Evolutionary conservation across 2,113 vertebrate genomes (phyloP), one percentile per base, ranked within the genome.

Genomic region (Lagopus muta): DNA sequence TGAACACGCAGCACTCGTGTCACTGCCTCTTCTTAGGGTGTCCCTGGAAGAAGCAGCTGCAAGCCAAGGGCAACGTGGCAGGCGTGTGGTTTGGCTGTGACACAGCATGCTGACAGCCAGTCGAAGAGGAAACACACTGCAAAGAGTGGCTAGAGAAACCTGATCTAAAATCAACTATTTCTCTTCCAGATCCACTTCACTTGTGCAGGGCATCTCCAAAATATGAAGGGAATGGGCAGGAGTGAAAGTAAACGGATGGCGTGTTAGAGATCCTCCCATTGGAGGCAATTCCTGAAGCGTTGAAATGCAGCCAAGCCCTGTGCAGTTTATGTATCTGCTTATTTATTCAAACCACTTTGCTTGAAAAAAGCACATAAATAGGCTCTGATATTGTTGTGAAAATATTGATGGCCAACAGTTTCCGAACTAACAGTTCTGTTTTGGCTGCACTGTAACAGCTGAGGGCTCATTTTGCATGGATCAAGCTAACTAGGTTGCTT

Each of bases 361-460:
- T n/a, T 70, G 11, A 40, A 30, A n/a, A 19, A 86, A 20, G 20
- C 7, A 54, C 79, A 17, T 76, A 55, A 93, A 90, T 45, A 61
- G 86, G 40, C 61, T 92, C 34, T 84, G 69, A n/a, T 88, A 93
- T 38, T 85, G 84, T 80, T 57, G 52, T 36, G n/a, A 80, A 89
- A 89, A 93, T 85, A 94, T 85, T 91, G 81, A 82, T 72, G 84
- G 70, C 76, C 79, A 87, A 32, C 82, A 9, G 48, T 85, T 72
- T 79, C 72, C 62, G 72, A 32, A 25, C 60, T 58, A 94, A 86
- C 76, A 54, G 55, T 65, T 61, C 54, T 43, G 65, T 38, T 83
- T 77, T 58, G 43, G 28, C 73, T 76, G 16, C 18, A 4, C 42
- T 57, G 43, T 10, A 17, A 36, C 9, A 61, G 47, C 67, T 60